A percentile compares a stretch with the other conserved stretches of the same genome.
These are phyloP conservation scores for Amphipoea lucens DNA, from an alignment of 2,888 invertebrate species.

Conservation along the genomic window DNA sequence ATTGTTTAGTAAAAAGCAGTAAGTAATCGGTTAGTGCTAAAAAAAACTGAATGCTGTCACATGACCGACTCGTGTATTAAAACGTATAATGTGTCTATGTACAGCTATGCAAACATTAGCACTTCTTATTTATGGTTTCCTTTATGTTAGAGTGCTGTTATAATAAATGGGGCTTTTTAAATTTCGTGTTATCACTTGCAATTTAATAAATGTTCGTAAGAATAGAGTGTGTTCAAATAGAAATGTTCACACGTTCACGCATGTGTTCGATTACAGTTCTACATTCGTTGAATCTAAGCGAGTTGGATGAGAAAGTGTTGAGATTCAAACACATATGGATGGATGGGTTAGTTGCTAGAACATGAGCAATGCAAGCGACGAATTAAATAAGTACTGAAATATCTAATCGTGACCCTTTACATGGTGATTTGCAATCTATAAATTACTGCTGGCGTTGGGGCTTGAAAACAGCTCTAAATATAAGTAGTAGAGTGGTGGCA, in stretches of 20 bases:
- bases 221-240: slow-evolving; percentile 13
- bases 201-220: slow-evolving; percentile 43
- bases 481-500: slow-evolving; percentile 60
- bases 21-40: slow-evolving; percentile 48
- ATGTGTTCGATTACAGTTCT: slow-evolving; percentile 20
- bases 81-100: slow-evolving; percentile 33
- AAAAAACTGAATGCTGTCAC: slow-evolving; percentile 51
- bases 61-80: slow-evolving; percentile 17
- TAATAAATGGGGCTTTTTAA: slow-evolving; percentile 44
- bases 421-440: slow-evolving; percentile 75
- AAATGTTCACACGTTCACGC: slow-evolving; percentile 38
- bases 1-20: slow-evolving; percentile 70
- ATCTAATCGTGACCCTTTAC: slow-evolving; percentile 71
- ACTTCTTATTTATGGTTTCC: slow-evolving; percentile 47
- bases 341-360: slow-evolving; percentile 3
- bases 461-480: slow-evolving; percentile 72
- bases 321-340: slow-evolving; percentile 11
- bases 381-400: slow-evolving; percentile 68
- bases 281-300: slow-evolving; percentile 4
- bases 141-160: slow-evolving; percentile 41
- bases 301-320: slow-evolving; percentile 27
- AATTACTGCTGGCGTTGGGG: slow-evolving; percentile 73
- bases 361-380: slow-evolving; percentile 7
- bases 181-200: slow-evolving; percentile 28
- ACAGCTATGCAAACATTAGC: slow-evolving; percentile 34